These are phyloP conservation scores for Tyto alba DNA, from an alignment of 2,113 vertebrate species.

Conservation along the genomic window DNA sequence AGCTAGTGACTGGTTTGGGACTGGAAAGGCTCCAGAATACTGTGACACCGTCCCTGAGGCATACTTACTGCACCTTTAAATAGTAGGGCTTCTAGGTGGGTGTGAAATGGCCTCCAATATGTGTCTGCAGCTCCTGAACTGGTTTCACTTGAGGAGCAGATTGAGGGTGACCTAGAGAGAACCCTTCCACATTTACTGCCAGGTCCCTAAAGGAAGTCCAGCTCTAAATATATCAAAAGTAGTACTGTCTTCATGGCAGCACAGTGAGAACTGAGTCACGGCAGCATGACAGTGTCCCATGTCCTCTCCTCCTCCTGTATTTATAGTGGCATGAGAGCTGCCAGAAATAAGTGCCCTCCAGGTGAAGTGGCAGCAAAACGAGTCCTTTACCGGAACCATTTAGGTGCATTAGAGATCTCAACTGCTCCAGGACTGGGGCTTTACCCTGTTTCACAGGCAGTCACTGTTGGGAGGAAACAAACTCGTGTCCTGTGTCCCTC, in stretches of 20 bases:
- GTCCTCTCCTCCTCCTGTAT: not conserved
- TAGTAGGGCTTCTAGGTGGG: not conserved
- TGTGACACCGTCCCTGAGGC: not conserved
- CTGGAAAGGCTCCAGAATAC: not conserved
- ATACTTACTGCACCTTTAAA: not conserved
- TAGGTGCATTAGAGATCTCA: not conserved
- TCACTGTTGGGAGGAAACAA: not conserved
- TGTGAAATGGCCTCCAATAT: not conserved
- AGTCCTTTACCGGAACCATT: not conserved
- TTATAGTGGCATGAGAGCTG: not conserved
- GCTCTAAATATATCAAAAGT: not conserved
- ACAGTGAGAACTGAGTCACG: not conserved
- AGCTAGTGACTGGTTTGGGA: not conserved
- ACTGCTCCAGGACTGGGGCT: not conserved
- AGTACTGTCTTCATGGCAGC: not conserved
- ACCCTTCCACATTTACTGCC: not conserved
- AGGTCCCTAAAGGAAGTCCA: not conserved
- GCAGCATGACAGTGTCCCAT: not conserved
- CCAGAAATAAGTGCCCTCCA: not conserved
- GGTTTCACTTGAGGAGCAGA: not conserved
- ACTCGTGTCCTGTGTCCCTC: not conserved
- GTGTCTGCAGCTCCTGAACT: not conserved
- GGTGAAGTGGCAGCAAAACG: not conserved
- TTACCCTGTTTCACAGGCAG: not conserved
- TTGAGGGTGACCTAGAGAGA: not conserved